Evolutionary conservation across 2,888 invertebrate species (phyloP), one percentile per base, ranked within the genome.

Genomic region (Dryobota labecula): DNA sequence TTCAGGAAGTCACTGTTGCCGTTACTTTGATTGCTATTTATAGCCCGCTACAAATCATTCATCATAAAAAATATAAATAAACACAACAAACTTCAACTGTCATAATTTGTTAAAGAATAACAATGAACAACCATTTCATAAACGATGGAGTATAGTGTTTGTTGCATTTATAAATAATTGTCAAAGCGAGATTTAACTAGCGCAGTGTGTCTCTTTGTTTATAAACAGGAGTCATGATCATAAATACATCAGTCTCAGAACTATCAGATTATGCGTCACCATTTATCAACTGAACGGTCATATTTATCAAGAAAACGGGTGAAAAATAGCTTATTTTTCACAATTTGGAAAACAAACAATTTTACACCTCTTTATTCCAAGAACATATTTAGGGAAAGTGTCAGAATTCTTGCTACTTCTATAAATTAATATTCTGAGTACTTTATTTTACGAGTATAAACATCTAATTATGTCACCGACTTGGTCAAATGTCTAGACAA

Each of bases 201-300:
- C 6, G 57, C 60, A 70, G 30, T 64, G 36, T 53, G 61, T 65
- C 51, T 70, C 82, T 82, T 82, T 82, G 82, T 82, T 82, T 66
- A 64, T 67, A 69, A 60, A 66, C 61, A 71, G 65, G 13, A 69
- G 47, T 76, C 81, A 81, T 69, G 49, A 51, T 58, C 79, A 64
- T 73, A 76, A 79, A 82, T 76, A 73, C 49, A 76, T 69, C 56
- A n/a, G 38, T 7, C 33, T 51, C 30, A 20, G 36, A 30, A 45
- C 33, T 63, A 76, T 70, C 70, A 70, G 47, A 54, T 33, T 15
- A 71, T 73, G 73, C 27, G 62, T 69, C 79, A 71, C 33, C 63
- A 57, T 63, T 27, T 60, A 64, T 75, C 57, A 78, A 53, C 13
- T 33, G 54, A 63, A 71, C 54, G 20, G 3, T 38, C 49, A 47